Evolutionary conservation across 2,113 vertebrate species (phyloP), one percentile per base, ranked within the genome.

Genomic region (Pollimyrus isidori): DNA sequence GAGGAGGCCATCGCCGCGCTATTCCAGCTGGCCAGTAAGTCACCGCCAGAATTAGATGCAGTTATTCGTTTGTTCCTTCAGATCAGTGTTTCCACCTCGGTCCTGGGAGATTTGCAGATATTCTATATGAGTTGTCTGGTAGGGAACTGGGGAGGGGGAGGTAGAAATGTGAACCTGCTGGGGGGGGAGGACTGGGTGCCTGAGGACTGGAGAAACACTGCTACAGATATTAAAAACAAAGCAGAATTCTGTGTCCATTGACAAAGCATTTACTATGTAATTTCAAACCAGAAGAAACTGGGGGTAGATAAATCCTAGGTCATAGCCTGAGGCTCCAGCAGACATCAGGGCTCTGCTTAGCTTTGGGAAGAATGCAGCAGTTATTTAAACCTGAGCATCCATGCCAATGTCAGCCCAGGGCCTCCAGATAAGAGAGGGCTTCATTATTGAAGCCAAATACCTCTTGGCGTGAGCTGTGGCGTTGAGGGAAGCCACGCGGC

Each of bases 21-120:
- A 6, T 99, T 99, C 94, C 98, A 99, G 92, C 95, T 99, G 90
- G 97, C 98, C 90, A 99, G 98, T 99, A 94, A 99, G 98, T 99
- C 93, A 3, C 10, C 45, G 5, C 45, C 21, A 2, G 35, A 73
- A 73, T 26, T 15, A 73, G 65, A 35, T 5, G 4, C 30, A 35
- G 65, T 30, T 73, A 35, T 73, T 35, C 9, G 1, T 35, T 73
- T 26, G 11, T 11, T 30, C n/a, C 65, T 73, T 73, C n/a, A 62
- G 56, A 62, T n/a, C 56, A n/a, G 2, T 62, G 21, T 23, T 58
- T 53, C 52, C 17, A 53, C 15, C 52, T 17, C 4, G 19, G 4
- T 21, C 6, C 52, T 53, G 19, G 17, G 19, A 19, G 53, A 23
- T 23, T 3, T 23, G 6, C 53, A 23, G 53, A 58, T 23, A 58